phyloP scores from a whole-genome alignment of 1,140 invertebrate genomes.

The Polypedilum vanderplanki region DNA sequence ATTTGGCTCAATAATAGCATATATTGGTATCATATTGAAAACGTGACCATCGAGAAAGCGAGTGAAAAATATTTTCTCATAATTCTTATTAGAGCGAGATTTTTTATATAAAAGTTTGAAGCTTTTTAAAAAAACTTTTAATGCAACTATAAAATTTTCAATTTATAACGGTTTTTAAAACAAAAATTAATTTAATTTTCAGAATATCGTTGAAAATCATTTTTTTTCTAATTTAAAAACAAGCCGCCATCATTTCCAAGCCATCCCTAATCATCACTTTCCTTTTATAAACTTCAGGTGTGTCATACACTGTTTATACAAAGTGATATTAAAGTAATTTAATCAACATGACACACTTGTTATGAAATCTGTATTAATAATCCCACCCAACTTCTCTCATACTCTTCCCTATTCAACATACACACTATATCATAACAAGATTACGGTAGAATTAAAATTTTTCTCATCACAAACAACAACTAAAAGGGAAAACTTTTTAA shows the following conservation, averaged over 20 bases:
- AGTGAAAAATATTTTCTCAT: background rate
- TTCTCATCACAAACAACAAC: background rate
- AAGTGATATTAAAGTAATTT: background rate
- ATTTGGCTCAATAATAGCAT: background rate
- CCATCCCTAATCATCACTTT: too few relatives aligned
- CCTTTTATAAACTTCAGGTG: too few relatives aligned
- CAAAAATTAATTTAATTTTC: too few relatives aligned
- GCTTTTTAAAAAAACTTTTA: too few relatives aligned
- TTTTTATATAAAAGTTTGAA: too few relatives aligned
- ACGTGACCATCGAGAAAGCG: slow-evolving; percentile 20
- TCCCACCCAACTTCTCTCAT: background rate
- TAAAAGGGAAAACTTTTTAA: slow-evolving; percentile 4
- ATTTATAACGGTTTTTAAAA: too few relatives aligned
- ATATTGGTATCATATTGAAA: slow-evolving; percentile 16
- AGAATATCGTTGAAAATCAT: too few relatives aligned
- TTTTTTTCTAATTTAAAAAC: too few relatives aligned
- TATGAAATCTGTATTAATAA: background rate
- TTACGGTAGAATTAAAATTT: background rate
- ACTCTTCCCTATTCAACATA: background rate
- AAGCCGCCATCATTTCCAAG: too few relatives aligned
- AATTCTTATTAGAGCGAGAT: too few relatives aligned
- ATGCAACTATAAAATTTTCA: too few relatives aligned
- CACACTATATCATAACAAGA: background rate
- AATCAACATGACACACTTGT: slow-evolving; percentile 6
- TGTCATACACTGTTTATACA: too few relatives aligned